A percentile compares a stretch with the other conserved stretches of the same genome.
phyloP scores from a whole-genome alignment of 64 coral and sea anemone species.

The Montipora efflorescens region DNA sequence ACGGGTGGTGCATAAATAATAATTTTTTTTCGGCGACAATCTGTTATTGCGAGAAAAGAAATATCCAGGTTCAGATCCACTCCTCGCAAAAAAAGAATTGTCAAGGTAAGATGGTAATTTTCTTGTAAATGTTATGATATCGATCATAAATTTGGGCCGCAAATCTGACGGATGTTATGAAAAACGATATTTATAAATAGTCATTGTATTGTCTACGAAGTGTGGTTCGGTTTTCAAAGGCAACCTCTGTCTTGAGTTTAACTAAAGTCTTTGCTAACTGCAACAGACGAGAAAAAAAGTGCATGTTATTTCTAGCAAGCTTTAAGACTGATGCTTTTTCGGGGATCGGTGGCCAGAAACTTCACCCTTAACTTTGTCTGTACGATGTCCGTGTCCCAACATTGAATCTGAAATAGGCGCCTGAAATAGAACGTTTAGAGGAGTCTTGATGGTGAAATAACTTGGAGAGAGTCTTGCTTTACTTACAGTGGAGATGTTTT shows the following conservation, averaged over 20 bases:
- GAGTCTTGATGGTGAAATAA: too few relatives aligned
- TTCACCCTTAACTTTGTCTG: not conserved
- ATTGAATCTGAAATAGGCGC: too few relatives aligned
- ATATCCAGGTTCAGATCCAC: not conserved
- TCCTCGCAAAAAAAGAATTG: not conserved
- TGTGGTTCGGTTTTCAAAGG: not conserved
- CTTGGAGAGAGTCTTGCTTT: too few relatives aligned
- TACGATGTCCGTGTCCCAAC: not conserved
- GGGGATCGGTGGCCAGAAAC: too few relatives aligned
- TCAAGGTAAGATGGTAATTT: not conserved
- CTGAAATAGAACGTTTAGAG: too few relatives aligned
- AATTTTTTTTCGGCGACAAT: not conserved
- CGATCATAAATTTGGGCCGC: too few relatives aligned
- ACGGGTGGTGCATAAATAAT: constrained; percentile 21
- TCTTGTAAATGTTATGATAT: not conserved
- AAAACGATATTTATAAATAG: not conserved
- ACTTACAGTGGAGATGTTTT: too few relatives aligned
- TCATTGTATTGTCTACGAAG: constrained; percentile 8
- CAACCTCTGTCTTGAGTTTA: not conserved
- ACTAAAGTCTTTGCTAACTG: not conserved
- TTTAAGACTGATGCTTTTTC: not conserved
- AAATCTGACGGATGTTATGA: not conserved
- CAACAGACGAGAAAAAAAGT: too few relatives aligned
- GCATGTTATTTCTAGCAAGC: not conserved
- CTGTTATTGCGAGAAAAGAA: not conserved